Evolutionary conservation across 2,888 invertebrate genomes (phyloP), one percentile per base, ranked within the genome.

Genomic region (Metalampra italica): DNA sequence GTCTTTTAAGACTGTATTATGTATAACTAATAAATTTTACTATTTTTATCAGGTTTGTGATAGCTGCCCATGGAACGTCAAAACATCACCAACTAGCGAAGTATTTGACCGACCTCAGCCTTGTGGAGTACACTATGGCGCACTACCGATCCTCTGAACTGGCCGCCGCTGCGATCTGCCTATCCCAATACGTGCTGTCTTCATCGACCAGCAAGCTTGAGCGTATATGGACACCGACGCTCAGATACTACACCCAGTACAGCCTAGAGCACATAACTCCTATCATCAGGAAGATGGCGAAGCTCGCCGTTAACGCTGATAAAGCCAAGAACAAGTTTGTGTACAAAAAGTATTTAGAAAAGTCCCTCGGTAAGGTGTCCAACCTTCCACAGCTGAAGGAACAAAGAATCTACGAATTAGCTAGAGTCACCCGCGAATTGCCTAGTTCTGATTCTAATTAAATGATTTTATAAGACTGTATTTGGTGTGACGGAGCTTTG

Each of bases 41-140:
- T 22, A 22, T 29, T 14, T 45, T 45, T 51, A 42, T 43, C 77
- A 94, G 94, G 63, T 92, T 90, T 62, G 87, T 90, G 7, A 91
- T 91, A 66, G 91, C 92, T 9, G 91, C 91, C 0, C 86, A 89
- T 42, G 95, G 95, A 1, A 78, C 81, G 13, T 75, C 86, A 2
- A 81, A 82, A 66, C 92, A 93, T 62, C 96, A 97, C 72, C 93
- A 93, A 47, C 87, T 97, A 78, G 96, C 96, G 11, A 98, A 99
- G 84, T 99, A 97, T 77, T 92, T 98, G 50, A 91, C 97, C 67
- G 98, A 99, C 77, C 87, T 97, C 53, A 91, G 94, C 47, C 86
- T 97, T 41, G 80, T 96, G 7, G 95, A 97, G 52, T 96, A 97
- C 72, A 90, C 92, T 11, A 91, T 97, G 90, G 92, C 94, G 14